Conservation (phyloP, 2,888 invertebrate genomes). For the Melinopterus prodromus region DNA sequence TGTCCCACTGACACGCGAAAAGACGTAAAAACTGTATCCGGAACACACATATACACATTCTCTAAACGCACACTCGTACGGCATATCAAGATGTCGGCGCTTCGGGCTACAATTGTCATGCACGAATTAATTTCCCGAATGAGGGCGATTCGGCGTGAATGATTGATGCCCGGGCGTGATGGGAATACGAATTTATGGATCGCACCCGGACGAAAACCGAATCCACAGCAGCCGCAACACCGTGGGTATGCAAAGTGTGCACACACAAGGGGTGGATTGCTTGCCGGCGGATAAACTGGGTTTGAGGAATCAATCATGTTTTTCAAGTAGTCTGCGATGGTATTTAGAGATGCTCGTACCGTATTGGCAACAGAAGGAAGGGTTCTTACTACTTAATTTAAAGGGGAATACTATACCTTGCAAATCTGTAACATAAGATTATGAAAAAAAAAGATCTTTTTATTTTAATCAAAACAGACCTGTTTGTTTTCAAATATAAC, state of each 20-base stretch:
- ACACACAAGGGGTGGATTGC: background rate
- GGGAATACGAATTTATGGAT: background rate
- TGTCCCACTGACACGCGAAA: background rate
- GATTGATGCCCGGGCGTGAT: background rate
- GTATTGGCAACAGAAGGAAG: background rate
- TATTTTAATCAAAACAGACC: no score
- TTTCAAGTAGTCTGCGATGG: background rate
- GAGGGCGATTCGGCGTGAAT: constrained; percentile 4
- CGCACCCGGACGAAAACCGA: background rate
- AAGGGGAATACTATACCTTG: no score
- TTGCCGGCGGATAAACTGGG: background rate
- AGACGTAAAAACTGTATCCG: background rate
- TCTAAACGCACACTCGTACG: background rate
- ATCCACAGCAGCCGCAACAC: background rate
- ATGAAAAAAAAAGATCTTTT: no score
- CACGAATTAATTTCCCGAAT: constrained; percentile 4
- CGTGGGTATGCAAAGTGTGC: background rate
- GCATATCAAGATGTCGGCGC: background rate
- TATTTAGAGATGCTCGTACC: background rate
- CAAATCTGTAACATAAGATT: no score
- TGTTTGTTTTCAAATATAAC: no score
- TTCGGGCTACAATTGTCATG: background rate
- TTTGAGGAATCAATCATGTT: background rate
- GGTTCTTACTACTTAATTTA: background rate
- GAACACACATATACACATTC: background rate